Base-by-base conservation (phyloP, 2,888 invertebrate species). In the Marronus borbonicus region DNA sequence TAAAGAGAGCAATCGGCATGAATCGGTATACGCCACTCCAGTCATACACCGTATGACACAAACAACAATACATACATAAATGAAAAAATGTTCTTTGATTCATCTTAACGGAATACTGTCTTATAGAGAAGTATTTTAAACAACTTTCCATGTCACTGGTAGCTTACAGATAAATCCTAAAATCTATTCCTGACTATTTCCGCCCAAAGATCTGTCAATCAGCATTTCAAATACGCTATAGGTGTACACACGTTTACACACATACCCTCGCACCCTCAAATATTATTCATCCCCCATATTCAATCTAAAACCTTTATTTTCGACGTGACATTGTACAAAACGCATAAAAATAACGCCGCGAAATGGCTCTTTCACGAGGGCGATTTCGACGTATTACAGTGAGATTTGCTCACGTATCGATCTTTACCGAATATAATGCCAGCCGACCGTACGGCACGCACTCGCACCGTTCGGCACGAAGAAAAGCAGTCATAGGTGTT, bases 271-370 rank as follows among this genome's bases (percentile, higher is more conserved):
- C 12, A 20, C 55, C 55, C 55, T 58, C 20, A 20, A 20, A 62
- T 62, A 62, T 62, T 62, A 62, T 62, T 62, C 62, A 62, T 31
- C 62, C 62, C 62, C 62, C 14, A 24, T 62, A 62, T 62, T 62
- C 62, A 62, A 62, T 62, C 62, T 62, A 62, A 31, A 31, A 62
- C 62, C 62, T 62, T 62, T 62, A 62, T 62, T 62, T 62, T 62
- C 28, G 62, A 62, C 62, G 62, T 62, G 62, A 62, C 62, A 31
- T 62, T 62, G 62, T 62, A 62, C 62, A 62, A 62, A 62, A 62
- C 62, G 62, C 62, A 62, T 62, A 62, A 62, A 62, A 62, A 62
- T 62, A 62, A 62, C 62, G 62, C 62, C 62, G 62, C 62, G 62
- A 62, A 62, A 62, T 62, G 62, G 36, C 62, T 62, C 31, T 31